phyloP scores from a whole-genome alignment of 2,888 invertebrate species.

The Drosophila mettleri region DNA sequence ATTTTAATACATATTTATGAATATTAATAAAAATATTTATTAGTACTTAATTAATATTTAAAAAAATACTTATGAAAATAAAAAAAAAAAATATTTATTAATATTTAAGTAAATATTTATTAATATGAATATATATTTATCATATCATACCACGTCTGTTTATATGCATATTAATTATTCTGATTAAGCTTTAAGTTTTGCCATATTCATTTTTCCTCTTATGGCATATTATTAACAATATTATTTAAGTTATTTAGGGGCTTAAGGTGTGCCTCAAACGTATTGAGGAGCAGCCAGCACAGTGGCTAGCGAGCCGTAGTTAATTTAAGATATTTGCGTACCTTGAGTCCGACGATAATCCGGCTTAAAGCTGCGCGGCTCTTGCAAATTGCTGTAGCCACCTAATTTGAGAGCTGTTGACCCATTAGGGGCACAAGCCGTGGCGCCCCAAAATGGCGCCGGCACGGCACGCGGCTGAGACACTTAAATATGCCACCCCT shows the following conservation, averaged over 20 bases:
- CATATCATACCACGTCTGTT: too few species aligned
- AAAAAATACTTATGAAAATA: too few species aligned
- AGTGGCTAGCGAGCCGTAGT: conserved; percentile 11
- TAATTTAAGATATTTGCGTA: conserved; percentile 59
- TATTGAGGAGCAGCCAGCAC: not conserved
- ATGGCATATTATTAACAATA: not conserved
- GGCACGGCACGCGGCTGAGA: conserved; percentile 38
- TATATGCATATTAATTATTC: not conserved
- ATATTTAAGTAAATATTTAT: too few species aligned
- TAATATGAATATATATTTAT: too few species aligned
- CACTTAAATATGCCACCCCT: conserved; percentile 53
- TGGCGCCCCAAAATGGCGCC: conserved; percentile 26
- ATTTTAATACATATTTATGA: too few species aligned
- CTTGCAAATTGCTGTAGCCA: conserved; percentile 71
- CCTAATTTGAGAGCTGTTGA: conserved; percentile 78
- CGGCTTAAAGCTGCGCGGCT: conserved; percentile 58
- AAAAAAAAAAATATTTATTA: too few species aligned
- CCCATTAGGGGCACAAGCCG: conserved; percentile 67
- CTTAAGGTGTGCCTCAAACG: not conserved
- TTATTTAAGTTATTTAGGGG: not conserved
- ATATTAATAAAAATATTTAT: too few species aligned
- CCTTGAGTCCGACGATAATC: conserved; percentile 63
- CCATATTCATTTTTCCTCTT: not conserved
- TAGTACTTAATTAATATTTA: too few species aligned
- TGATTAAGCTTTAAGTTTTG: not conserved